phyloP scores from a whole-genome alignment of 2,888 invertebrate species.

The Galerucella nymphaeae region DNA sequence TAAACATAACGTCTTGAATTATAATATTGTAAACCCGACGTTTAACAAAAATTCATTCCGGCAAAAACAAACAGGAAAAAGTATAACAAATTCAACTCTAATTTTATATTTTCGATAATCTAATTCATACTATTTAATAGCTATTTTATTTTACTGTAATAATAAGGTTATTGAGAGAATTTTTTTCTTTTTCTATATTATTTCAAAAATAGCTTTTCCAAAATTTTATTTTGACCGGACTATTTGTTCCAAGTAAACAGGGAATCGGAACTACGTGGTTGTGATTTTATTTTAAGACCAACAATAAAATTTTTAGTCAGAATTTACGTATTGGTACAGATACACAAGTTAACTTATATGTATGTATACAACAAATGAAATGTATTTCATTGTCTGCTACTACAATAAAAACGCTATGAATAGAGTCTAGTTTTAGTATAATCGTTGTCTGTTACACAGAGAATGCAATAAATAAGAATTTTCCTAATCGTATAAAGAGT shows the following conservation, averaged over 20 bases:
- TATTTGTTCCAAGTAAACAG: neutral
- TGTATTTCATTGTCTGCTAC: slow-evolving; percentile 30
- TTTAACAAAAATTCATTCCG: slow-evolving; percentile 12
- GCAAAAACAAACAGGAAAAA: slow-evolving; percentile 6
- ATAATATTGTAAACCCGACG: slow-evolving; percentile 15
- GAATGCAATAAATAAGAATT: slow-evolving; percentile 10
- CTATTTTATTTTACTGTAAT: too few relatives aligned
- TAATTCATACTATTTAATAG: too few relatives aligned
- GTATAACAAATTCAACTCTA: neutral
- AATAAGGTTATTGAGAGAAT: too few relatives aligned
- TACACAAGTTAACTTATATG: neutral
- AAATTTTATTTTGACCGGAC: neutral
- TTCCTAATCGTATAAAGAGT: neutral
- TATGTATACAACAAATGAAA: neutral
- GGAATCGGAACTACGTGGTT: slow-evolving; percentile 11
- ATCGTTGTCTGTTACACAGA: neutral
- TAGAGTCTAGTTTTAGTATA: slow-evolving; percentile 32
- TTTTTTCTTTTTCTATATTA: too few relatives aligned
- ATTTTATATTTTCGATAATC: too few relatives aligned
- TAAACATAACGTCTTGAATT: slow-evolving; percentile 21
- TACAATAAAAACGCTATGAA: slow-evolving; percentile 40
- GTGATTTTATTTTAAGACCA: slow-evolving; percentile 16
- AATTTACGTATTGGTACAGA: slow-evolving; percentile 4
- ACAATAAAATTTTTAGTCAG: slow-evolving; percentile 11
- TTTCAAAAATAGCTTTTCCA: too few relatives aligned